Evolutionary conservation across 1,140 invertebrate species (phyloP).

Genomic region (Cotesia chilonis): DNA sequence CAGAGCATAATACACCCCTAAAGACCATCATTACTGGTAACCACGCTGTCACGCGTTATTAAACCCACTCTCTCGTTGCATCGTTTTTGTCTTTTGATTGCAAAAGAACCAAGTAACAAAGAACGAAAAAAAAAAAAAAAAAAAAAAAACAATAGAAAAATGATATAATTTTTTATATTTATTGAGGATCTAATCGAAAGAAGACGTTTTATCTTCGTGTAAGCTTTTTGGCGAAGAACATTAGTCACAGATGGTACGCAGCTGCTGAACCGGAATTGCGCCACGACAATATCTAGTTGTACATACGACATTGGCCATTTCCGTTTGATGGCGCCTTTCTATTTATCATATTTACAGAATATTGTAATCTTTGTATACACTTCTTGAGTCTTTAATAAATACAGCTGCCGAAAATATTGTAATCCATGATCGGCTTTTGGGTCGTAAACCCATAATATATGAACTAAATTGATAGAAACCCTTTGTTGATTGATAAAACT

Average conservation of each 20-base stretch:
- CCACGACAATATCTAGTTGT: constrained; percentile 30
- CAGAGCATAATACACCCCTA: constrained; percentile 32
- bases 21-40: constrained; percentile 40
- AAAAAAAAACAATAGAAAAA: constrained; percentile 4
- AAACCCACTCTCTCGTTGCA: constrained; percentile 26
- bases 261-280: constrained; percentile 44
- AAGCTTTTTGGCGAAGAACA: constrained; percentile 42
- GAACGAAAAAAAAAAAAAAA: not conserved
- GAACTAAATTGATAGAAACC: too few species aligned
- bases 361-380: not conserved
- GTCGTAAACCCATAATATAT: not conserved
- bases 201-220: not conserved
- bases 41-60: constrained; percentile 41
- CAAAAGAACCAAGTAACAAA: constrained; percentile 5
- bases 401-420: constrained; percentile 6
- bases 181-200: constrained; percentile 28
- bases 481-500: too few species aligned
- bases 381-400: not conserved
- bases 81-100: constrained; percentile 8
- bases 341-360: constrained; percentile 23
- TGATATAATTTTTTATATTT: constrained; percentile 9
- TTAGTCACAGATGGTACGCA: constrained; percentile 56
- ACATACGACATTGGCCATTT: constrained; percentile 36
- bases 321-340: constrained; percentile 29
- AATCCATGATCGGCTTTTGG: not conserved